A percentile compares a stretch with the other conserved stretches of the same genome.
Evolutionary conservation across 2,797 vertebrate species (phyloP).

Genomic region (Argya squamiceps): DNA sequence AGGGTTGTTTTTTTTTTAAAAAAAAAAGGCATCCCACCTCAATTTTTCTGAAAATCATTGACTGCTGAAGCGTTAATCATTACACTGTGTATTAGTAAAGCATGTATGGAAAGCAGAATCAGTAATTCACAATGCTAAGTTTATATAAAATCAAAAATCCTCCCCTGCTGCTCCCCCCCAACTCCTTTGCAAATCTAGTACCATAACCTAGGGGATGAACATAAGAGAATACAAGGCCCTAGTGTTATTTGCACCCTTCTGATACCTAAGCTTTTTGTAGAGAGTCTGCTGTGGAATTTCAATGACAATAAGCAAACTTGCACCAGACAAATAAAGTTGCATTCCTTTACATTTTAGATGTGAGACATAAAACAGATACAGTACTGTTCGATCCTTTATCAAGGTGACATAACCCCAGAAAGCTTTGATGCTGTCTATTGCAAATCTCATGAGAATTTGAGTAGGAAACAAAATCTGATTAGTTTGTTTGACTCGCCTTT

Average conservation of each 20-base stretch:
- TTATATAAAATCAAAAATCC: not conserved
- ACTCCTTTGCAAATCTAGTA: not conserved
- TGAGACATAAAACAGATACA: conserved; percentile 51
- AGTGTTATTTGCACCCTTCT: conserved; percentile 54
- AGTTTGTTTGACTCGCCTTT: conserved; percentile 73
- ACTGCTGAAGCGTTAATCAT: not conserved
- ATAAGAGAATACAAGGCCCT: conserved; percentile 26
- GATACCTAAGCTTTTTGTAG: conserved; percentile 44
- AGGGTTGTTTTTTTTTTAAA: not conserved
- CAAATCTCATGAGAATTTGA: conserved; percentile 60
- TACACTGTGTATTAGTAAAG: not conserved
- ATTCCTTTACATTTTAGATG: conserved; percentile 61
- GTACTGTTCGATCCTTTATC: conserved; percentile 29
- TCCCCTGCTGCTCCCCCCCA: not conserved
- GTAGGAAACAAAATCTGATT: conserved; percentile 72
- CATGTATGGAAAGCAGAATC: conserved; percentile 16
- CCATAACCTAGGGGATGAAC: conserved; percentile 38
- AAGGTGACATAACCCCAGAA: conserved; percentile 39
- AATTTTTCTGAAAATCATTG: not conserved
- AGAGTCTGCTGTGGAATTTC: conserved; percentile 56
- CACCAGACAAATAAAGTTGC: conserved; percentile 66
- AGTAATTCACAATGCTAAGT: not conserved
- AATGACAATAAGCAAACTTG: conserved; percentile 70
- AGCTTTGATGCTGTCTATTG: conserved; percentile 60
- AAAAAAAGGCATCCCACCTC: not conserved